These are phyloP conservation scores for Cephus spinipes DNA, from an alignment of 2,888 invertebrate species.

Conservation along the genomic window DNA sequence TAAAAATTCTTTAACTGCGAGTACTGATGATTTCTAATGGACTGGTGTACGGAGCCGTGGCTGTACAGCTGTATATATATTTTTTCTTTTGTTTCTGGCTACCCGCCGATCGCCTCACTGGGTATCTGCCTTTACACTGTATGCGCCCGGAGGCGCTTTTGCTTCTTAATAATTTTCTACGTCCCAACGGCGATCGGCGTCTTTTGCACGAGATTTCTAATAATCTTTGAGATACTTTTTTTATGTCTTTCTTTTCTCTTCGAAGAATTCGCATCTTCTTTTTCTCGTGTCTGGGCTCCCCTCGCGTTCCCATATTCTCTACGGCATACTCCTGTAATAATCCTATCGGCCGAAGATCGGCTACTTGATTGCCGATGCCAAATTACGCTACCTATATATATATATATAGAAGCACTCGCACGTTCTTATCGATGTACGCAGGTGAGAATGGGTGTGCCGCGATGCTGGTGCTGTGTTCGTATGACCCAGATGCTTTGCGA, in stretches of 20 bases:
- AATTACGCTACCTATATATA: not conserved
- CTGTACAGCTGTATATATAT: slow-evolving; percentile 5
- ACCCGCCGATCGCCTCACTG: not conserved
- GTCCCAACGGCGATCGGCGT: slow-evolving; percentile 4
- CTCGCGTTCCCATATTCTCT: not conserved
- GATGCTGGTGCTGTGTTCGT: not conserved
- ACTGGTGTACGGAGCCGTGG: slow-evolving; percentile 21
- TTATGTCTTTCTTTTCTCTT: slow-evolving; percentile 4
- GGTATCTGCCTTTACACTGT: not conserved
- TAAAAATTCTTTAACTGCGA: slow-evolving; percentile 50
- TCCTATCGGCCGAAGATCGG: not conserved
- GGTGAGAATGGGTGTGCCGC: not conserved
- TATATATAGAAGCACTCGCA: not conserved
- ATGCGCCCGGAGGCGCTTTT: not conserved
- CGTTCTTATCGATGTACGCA: not conserved
- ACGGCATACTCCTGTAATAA: not conserved
- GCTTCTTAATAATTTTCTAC: slow-evolving; percentile 3
- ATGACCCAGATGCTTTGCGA: slow-evolving; percentile 48
- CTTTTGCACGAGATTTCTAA: slow-evolving; percentile 9
- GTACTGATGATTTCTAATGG: slow-evolving; percentile 51
- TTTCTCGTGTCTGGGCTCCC: slow-evolving; percentile 9
- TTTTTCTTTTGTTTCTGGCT: slow-evolving; percentile 30
- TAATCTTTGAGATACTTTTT: not conserved
- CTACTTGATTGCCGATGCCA: not conserved
- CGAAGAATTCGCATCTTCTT: slow-evolving; percentile 5